Evolutionary conservation across 2,797 vertebrate genomes (phyloP).

Genomic region (Mus minutoides): DNA sequence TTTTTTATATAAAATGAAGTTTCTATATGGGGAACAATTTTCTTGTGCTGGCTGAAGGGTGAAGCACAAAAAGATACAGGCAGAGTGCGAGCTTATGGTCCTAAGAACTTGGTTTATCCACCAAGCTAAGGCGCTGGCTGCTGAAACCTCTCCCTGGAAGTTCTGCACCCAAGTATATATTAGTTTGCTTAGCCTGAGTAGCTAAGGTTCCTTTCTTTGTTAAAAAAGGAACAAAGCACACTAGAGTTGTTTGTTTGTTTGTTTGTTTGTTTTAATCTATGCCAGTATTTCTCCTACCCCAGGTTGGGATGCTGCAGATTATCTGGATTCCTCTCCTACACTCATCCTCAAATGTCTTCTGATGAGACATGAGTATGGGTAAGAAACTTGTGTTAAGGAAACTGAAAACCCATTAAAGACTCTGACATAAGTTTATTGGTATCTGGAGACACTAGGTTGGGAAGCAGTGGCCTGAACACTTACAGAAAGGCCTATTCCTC

Average conservation of each 20-base stretch:
- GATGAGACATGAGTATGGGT: neutral
- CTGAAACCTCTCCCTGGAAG: neutral
- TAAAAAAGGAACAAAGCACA: slow-evolving; percentile 41
- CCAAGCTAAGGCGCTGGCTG: neutral
- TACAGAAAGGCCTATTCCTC: slow-evolving; percentile 64
- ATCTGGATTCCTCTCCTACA: neutral
- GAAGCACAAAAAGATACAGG: neutral
- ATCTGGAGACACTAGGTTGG: neutral
- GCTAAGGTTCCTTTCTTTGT: neutral
- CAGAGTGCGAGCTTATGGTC: neutral
- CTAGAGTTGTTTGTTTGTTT: neutral
- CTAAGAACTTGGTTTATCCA: neutral
- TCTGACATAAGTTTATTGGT: slow-evolving; percentile 7
- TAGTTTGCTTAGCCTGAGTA: slow-evolving; percentile 18
- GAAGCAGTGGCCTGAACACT: slow-evolving; percentile 44
- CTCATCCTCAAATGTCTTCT: slow-evolving; percentile 25
- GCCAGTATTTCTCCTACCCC: neutral
- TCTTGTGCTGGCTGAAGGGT: neutral
- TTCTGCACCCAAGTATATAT: neutral
- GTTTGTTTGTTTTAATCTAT: neutral
- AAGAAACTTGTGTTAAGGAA: slow-evolving; percentile 32
- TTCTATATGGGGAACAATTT: neutral
- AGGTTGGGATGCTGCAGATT: neutral
- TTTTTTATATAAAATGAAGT: neutral
- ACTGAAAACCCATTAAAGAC: neutral